Conservation (phyloP, 2,113 vertebrate genomes). For the Lontra canadensis region DNA sequence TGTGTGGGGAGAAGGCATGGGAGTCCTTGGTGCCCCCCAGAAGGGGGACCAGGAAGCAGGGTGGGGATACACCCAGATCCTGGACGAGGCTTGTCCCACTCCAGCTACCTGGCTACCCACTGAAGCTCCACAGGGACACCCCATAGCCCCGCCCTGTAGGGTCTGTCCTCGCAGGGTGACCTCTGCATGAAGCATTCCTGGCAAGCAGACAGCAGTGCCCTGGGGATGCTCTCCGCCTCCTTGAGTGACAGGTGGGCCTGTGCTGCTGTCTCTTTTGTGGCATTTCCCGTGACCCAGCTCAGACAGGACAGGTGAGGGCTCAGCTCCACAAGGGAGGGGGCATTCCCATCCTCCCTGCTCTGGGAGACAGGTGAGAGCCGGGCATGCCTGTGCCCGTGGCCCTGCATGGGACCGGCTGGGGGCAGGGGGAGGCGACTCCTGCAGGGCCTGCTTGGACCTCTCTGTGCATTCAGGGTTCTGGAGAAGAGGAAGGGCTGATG, state of each 20-base stretch:
- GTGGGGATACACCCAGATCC: background rate
- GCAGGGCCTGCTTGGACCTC: no score
- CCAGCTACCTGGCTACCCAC: background rate
- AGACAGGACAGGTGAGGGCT: background rate
- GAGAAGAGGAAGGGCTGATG: background rate
- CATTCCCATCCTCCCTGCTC: background rate
- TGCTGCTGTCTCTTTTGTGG: background rate
- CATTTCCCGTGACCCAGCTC: background rate
- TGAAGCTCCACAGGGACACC: no score
- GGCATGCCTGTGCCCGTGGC: background rate
- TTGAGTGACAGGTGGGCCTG: background rate
- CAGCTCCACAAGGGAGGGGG: no score
- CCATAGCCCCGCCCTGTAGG: background rate
- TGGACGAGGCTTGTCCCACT: fast-evolving
- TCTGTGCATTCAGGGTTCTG: background rate
- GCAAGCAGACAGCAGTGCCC: background rate
- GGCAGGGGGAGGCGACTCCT: background rate
- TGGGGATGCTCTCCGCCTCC: no score
- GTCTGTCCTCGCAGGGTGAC: background rate
- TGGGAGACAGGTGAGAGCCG: fast-evolving
- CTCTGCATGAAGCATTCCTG: no score
- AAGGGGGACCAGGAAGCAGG: background rate
- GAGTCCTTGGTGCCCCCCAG: background rate
- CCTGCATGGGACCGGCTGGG: background rate
- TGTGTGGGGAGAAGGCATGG: background rate